phyloP scores from a whole-genome alignment of 2,113 vertebrate species.

The Saccopteryx leptura region DNA sequence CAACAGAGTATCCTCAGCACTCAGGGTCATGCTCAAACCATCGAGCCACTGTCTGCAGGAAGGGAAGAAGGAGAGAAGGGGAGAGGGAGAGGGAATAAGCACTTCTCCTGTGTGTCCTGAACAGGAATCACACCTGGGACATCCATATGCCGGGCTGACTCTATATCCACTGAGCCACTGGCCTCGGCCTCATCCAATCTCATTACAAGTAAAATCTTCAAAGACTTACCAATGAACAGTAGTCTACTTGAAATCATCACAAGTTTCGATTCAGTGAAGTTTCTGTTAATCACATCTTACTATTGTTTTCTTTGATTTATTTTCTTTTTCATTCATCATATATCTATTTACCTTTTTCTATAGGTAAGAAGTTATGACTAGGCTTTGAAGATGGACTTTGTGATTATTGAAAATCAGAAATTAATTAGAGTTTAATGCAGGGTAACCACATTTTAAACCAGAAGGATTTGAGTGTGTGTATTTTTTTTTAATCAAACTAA shows the following conservation, averaged over 20 bases:
- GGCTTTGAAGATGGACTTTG: constrained; percentile 1
- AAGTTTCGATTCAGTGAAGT: background rate
- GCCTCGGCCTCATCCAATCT: too few relatives aligned
- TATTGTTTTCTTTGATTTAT: background rate
- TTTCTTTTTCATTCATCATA: constrained; percentile 1
- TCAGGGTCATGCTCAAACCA: too few relatives aligned
- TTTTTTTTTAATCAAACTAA: constrained; percentile 30
- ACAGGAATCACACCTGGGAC: too few relatives aligned
- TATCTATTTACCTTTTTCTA: background rate
- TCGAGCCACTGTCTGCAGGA: too few relatives aligned
- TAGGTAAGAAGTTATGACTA: background rate
- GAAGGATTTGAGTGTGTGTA: background rate
- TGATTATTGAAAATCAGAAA: constrained; percentile 58
- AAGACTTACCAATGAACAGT: background rate
- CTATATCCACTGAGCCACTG: too few relatives aligned
- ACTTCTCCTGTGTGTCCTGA: too few relatives aligned
- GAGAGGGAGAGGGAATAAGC: too few relatives aligned
- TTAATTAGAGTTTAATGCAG: background rate
- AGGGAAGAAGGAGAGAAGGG: too few relatives aligned
- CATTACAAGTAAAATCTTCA: background rate
- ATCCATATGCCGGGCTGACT: too few relatives aligned
- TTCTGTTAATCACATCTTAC: background rate
- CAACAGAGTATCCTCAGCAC: too few relatives aligned
- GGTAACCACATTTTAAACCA: constrained; percentile 27
- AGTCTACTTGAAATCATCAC: background rate